These are phyloP conservation scores for Bombyx mori DNA, from an alignment of 1,140 invertebrate genomes.

Conservation along the genomic window ASM3026992v2 NC_085122.1:471501-472000, in stretches of 20 bases:
- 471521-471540: constrained; percentile 21
- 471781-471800: constrained; percentile 14
- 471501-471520: constrained; percentile 20
- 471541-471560: constrained; percentile 18
- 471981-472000: constrained; percentile 28
- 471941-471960: constrained; percentile 24
- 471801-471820: constrained; percentile 14
- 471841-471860: no score
- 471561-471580: constrained; percentile 13
- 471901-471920: constrained; percentile 32
- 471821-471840: constrained; percentile 23
- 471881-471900: constrained; percentile 15
- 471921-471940: constrained; percentile 28
- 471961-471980: constrained; percentile 26
- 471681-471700: constrained; percentile 23
- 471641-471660: constrained; percentile 18
- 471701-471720: constrained; percentile 24
- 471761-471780: constrained; percentile 18
- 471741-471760: constrained; percentile 19
- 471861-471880: no score
- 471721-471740: constrained; percentile 15
- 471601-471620: constrained; percentile 20
- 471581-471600: constrained; percentile 28
- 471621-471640: constrained; percentile 20
- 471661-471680: constrained; percentile 11